Percentiles rank a stretch among this genome's conserved stretches.
Conservation (phyloP, 1,140 invertebrate species). For the Drosophila burlai region DNA sequence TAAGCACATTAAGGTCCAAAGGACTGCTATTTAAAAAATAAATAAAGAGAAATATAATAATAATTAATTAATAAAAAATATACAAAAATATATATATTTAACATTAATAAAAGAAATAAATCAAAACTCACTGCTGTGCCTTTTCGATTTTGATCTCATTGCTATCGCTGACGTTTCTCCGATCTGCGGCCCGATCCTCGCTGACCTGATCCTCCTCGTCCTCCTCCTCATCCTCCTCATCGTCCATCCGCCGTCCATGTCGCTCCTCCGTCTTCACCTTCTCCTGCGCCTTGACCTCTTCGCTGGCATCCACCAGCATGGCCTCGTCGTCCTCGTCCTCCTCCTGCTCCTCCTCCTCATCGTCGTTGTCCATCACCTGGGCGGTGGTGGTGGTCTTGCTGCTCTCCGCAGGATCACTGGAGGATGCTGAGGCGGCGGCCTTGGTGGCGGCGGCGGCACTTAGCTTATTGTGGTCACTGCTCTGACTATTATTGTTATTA, state of each 20-base stretch:
- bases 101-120: neutral
- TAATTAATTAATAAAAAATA: too few species aligned
- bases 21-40: slow-evolving; percentile 60
- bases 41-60: neutral
- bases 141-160: slow-evolving; percentile 83
- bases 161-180: slow-evolving; percentile 29
- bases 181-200: slow-evolving; percentile 20
- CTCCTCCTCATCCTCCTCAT: slow-evolving; percentile 36
- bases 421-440: slow-evolving; percentile 1
- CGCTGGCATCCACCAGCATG: slow-evolving; percentile 36
- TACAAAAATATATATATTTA: neutral
- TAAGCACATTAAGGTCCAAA: slow-evolving; percentile 78
- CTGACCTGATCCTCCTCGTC: slow-evolving; percentile 25
- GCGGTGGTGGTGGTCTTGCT: neutral
- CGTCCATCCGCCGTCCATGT: neutral
- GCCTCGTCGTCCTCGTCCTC: slow-evolving; percentile 55
- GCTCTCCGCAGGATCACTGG: slow-evolving; percentile 15
- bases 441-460: neutral
- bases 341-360: slow-evolving; percentile 22
- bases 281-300: slow-evolving; percentile 8
- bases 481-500: slow-evolving; percentile 47
- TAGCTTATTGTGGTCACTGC: slow-evolving; percentile 61
- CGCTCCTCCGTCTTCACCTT: slow-evolving; percentile 17
- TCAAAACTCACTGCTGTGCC: slow-evolving; percentile 76
- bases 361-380: neutral